A percentile compares a stretch with the other conserved stretches of the same genome.
These are phyloP conservation scores for Centropus bengalensis DNA, from an alignment of 2,113 vertebrate species.

Conservation along the genomic window DNA sequence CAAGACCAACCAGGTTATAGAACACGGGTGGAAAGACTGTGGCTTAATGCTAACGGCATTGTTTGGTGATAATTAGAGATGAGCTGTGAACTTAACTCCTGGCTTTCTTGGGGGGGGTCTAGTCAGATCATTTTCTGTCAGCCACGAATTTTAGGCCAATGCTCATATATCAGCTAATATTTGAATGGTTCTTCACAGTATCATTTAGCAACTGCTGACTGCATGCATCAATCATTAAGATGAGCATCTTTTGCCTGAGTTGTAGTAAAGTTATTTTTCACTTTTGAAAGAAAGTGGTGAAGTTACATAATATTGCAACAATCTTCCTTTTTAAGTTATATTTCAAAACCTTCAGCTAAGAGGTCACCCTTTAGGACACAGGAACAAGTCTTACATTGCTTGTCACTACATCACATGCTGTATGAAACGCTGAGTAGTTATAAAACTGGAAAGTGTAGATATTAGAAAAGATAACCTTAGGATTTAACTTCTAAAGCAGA, in stretches of 20 bases:
- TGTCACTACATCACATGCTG: not conserved
- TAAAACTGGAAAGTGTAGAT: not conserved
- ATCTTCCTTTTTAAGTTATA: not conserved
- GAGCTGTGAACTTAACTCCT: not conserved
- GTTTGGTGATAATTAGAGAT: not conserved
- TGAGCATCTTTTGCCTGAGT: not conserved
- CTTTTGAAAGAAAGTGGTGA: not conserved
- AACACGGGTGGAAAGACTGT: not conserved
- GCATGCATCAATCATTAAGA: not conserved
- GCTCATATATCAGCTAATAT: not conserved
- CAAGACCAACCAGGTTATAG: not conserved
- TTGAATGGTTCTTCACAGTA: not conserved
- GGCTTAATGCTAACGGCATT: not conserved
- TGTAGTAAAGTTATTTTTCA: not conserved
- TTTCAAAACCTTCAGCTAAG: not conserved
- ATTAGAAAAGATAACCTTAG: not conserved
- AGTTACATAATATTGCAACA: not conserved
- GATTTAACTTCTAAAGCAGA: not conserved
- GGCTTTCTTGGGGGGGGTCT: not conserved
- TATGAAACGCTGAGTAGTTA: not conserved
- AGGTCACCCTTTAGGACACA: not conserved
- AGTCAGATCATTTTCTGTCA: not conserved
- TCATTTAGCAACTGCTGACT: not conserved
- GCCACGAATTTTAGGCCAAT: not conserved
- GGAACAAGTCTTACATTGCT: not conserved